phyloP scores from a whole-genome alignment of 2,113 vertebrate species.

The Serilophus lunatus region DNA sequence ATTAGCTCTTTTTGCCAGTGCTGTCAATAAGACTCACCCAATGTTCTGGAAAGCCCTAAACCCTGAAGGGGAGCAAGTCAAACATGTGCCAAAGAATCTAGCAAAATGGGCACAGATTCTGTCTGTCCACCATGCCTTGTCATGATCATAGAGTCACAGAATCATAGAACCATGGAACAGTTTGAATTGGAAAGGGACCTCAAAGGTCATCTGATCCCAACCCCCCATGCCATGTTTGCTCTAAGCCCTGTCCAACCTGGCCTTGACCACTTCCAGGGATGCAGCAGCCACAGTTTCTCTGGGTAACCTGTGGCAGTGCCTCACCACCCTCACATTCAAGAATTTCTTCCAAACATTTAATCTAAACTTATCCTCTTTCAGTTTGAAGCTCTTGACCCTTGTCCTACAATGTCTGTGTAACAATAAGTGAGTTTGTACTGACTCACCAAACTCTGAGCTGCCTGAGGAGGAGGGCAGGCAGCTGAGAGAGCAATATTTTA shows the following conservation, averaged over 20 bases:
- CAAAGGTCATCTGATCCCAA: fast-evolving
- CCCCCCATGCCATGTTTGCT: not conserved
- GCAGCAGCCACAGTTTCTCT: not conserved
- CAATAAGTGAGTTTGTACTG: not conserved
- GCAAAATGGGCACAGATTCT: not conserved
- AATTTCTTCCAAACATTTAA: not conserved
- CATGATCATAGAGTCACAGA: not conserved
- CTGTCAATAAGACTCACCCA: not conserved
- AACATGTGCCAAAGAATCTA: fast-evolving
- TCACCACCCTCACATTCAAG: not conserved
- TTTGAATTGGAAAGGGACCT: not conserved
- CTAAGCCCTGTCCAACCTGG: fast-evolving
- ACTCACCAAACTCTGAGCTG: not conserved
- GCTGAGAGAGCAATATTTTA: not conserved
- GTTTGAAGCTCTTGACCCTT: not conserved
- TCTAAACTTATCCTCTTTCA: not conserved
- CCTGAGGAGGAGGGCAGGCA: not conserved
- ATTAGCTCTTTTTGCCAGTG: not conserved
- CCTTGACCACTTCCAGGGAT: not conserved
- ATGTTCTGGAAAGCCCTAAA: not conserved
- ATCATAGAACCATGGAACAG: not conserved
- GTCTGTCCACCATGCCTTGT: not conserved
- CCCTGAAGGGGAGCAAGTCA: not conserved
- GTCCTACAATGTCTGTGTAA: not conserved
- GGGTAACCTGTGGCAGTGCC: fast-evolving